Evolutionary conservation across 2,888 invertebrate species (phyloP).

Genomic region (Selenia dentaria): DNA sequence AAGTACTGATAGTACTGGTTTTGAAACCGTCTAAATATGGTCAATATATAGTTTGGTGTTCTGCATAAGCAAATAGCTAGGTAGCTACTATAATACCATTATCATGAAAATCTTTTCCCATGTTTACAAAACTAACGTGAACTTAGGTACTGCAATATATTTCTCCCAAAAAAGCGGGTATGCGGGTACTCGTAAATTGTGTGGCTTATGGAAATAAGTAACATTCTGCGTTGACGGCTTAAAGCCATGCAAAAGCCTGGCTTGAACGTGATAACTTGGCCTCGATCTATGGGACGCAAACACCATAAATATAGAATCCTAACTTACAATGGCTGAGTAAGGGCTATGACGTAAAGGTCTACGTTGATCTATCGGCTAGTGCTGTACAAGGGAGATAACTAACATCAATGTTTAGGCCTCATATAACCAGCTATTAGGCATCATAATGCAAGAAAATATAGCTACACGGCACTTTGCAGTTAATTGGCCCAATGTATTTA

Average conservation of each 20-base stretch:
- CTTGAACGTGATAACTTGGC: background rate
- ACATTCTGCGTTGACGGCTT: conserved; percentile 13
- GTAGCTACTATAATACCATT: no score
- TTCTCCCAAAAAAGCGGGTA: background rate
- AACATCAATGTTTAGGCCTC: no score
- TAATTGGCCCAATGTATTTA: no score
- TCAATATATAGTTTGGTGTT: no score
- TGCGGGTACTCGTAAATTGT: conserved; percentile 15
- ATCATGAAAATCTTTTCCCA: no score
- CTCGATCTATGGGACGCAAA: conserved; percentile 1
- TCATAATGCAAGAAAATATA: no score
- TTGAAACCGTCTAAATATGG: no score
- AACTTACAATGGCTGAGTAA: background rate
- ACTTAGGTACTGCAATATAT: background rate
- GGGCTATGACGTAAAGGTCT: background rate
- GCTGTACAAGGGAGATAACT: background rate
- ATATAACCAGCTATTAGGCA: background rate
- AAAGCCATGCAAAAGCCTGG: conserved; percentile 5
- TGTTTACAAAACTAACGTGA: background rate
- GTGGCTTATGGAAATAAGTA: conserved; percentile 21
- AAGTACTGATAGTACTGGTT: no score
- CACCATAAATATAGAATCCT: background rate
- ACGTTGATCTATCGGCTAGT: background rate
- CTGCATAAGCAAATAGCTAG: no score
- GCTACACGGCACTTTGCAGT: no score